Conservation (phyloP, 2,797 vertebrate species). For the Poecilia velifera region DNA sequence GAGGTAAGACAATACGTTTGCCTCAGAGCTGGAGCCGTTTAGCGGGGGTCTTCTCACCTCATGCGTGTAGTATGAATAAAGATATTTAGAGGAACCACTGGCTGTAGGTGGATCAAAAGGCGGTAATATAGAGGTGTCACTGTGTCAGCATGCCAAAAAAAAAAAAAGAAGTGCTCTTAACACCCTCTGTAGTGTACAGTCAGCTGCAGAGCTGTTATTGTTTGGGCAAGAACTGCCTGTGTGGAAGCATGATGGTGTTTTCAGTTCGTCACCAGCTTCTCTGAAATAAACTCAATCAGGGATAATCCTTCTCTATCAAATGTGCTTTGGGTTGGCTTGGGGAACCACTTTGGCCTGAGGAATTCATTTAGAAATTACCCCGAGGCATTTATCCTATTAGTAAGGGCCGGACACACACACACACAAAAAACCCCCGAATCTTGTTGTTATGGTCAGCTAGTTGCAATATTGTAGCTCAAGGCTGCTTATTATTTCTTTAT, state of each 20-base stretch:
- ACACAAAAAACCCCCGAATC: slow-evolving; percentile 19
- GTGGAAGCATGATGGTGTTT: slow-evolving; percentile 28
- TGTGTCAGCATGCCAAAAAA: not conserved
- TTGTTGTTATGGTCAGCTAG: slow-evolving; percentile 62
- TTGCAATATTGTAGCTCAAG: slow-evolving; percentile 49
- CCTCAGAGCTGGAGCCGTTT: slow-evolving; percentile 50
- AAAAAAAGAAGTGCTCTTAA: not conserved
- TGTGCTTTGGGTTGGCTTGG: slow-evolving; percentile 51
- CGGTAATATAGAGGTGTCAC: slow-evolving; percentile 4
- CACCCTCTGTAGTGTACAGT: not conserved
- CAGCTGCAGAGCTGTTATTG: slow-evolving; percentile 20
- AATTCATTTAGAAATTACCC: slow-evolving; percentile 73
- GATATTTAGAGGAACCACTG: slow-evolving; percentile 41
- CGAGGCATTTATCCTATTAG: slow-evolving; percentile 72
- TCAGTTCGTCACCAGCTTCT: slow-evolving; percentile 54
- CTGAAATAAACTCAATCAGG: slow-evolving; percentile 60
- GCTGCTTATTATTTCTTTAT: slow-evolving; percentile 25
- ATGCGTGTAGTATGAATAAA: slow-evolving; percentile 21
- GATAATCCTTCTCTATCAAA: slow-evolving; percentile 66
- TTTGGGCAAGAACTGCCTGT: slow-evolving; percentile 21
- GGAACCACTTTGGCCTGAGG: slow-evolving; percentile 55
- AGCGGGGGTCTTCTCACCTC: slow-evolving; percentile 53
- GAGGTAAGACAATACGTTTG: slow-evolving; percentile 64
- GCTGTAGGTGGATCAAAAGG: slow-evolving; percentile 35
- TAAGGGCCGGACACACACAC: slow-evolving; percentile 48